Evolutionary conservation across 2,797 vertebrate species (phyloP), one percentile per base, ranked within the genome.

Genomic region (Anisognathus igniventris): DNA sequence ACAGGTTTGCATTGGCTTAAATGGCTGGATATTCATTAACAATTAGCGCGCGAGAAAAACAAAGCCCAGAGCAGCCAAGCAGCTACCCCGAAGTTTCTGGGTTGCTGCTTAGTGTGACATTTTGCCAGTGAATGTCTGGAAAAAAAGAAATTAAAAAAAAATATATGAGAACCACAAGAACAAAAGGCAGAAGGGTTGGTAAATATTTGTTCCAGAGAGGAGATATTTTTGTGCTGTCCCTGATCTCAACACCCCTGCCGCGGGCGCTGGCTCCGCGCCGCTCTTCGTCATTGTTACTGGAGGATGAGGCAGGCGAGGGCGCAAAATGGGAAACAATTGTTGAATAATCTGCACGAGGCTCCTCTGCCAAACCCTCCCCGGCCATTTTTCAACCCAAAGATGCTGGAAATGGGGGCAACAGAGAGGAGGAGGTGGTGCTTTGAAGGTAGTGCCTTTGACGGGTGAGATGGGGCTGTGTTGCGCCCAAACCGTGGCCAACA

Each of bases 141-240:
- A 84, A 88, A 88, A 76, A 83, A 92, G 58, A 73, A 44, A 7
- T 13, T 8, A 0, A 5, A 56, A 85, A 82, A 83, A 89, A 78
- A 72, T 51, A 89, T 77, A 93, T 89, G 95, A 93, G 96, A 96
- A 96, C 93, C 95, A 95, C 94, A 94, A 95, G 94, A 95, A 95
- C 95, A 96, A 96, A 96, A 96, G 96, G 96, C 94, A 96, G 95
- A 95, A 93, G 94, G 90, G 94, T 95, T 96, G 96, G 95, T 95
- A 96, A 96, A 96, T 95, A 96, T 96, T 96, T 96, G 96, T 96
- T 96, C 94, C 95, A 96, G 96, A 95, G 94, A 96, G 96, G 88
- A 95, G 96, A 96, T 96, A 95, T 96, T 96, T 96, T 96, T 96
- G 94, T 96, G 95, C 96, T 93, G 95, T 95, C 95, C 96, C 96